Percentiles rank a stretch among this genome's conserved stretches.
Evolutionary conservation across 2,888 invertebrate species (phyloP).

Genomic region (Drosophila borborema): DNA sequence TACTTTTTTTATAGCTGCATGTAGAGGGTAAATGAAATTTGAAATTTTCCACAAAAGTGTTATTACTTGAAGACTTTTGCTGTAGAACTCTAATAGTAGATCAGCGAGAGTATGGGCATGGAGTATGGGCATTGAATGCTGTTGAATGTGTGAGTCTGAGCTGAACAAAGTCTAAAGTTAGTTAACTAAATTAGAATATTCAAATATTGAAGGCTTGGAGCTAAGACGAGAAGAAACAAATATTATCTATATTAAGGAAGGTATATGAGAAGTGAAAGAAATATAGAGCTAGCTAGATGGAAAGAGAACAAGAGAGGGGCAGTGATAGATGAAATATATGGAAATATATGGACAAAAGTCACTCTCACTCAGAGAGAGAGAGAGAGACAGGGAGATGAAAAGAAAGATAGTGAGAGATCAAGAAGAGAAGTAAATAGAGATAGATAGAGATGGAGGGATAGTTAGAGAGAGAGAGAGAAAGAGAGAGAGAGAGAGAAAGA

Average conservation of each 20-base stretch:
- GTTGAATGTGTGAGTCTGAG: not conserved
- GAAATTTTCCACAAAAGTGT: slow-evolving; percentile 40
- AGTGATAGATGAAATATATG: not conserved
- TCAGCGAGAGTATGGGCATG: not conserved
- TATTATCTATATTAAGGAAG: not conserved
- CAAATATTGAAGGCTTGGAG: not conserved
- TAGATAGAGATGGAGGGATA: too few species aligned
- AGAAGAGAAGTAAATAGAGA: not conserved
- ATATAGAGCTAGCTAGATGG: not conserved
- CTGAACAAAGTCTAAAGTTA: not conserved
- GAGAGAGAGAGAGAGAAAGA: not conserved
- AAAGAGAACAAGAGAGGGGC: not conserved
- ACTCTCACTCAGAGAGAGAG: not conserved
- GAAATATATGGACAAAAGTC: too few species aligned
- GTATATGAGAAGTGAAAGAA: not conserved
- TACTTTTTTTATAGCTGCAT: not conserved
- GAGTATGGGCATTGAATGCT: not conserved
- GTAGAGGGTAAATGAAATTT: slow-evolving; percentile 41
- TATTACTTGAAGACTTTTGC: slow-evolving; percentile 38
- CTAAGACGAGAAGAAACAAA: not conserved
- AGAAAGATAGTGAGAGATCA: too few species aligned
- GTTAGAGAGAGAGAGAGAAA: not conserved
- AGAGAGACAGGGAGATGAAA: not conserved
- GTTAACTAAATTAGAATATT: not conserved
- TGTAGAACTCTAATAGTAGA: slow-evolving; percentile 24